Percentiles rank a stretch among this genome's conserved stretches.
Evolutionary conservation across 2,888 invertebrate species (phyloP).

Genomic region (Clivina fossor): DNA sequence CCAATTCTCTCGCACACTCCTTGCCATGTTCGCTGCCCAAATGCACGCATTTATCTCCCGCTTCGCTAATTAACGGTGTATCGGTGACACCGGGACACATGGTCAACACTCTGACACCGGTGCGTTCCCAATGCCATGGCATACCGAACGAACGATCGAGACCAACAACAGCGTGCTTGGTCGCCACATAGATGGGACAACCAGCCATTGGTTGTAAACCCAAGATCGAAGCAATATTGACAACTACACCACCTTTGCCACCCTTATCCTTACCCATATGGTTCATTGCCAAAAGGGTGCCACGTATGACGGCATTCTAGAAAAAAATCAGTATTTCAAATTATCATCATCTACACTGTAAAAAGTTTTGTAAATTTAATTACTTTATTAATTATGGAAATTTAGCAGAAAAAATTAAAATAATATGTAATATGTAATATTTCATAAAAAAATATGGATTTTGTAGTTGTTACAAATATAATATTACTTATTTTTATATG

Average conservation of each 20-base stretch:
- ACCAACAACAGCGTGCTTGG: constrained; percentile 60
- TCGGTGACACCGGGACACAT: constrained; percentile 54
- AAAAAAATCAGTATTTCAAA: constrained; percentile 39
- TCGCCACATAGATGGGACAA: constrained; percentile 62
- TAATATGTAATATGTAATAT: too few species aligned
- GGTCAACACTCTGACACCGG: constrained; percentile 52
- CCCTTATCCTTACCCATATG: constrained; percentile 62
- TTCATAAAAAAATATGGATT: too few species aligned
- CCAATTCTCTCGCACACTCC: constrained; percentile 45
- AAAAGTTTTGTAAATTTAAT: constrained; percentile 5
- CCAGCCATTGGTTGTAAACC: constrained; percentile 59
- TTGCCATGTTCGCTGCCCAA: constrained; percentile 42
- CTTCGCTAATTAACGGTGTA: constrained; percentile 49
- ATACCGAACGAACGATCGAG: constrained; percentile 54
- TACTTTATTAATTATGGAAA: too few species aligned
- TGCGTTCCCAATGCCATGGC: constrained; percentile 39
- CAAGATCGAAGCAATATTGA: constrained; percentile 67
- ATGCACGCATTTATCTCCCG: constrained; percentile 8
- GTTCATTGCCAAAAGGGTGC: constrained; percentile 59
- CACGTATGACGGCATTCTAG: constrained; percentile 54
- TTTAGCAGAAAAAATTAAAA: too few species aligned
- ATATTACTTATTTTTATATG: too few species aligned
- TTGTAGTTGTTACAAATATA: too few species aligned
- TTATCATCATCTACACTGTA: too few species aligned
- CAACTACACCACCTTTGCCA: constrained; percentile 64